phyloP scores from a whole-genome alignment of 2,797 vertebrate genomes.

The Schizopygopsis malacanthus region DNA sequence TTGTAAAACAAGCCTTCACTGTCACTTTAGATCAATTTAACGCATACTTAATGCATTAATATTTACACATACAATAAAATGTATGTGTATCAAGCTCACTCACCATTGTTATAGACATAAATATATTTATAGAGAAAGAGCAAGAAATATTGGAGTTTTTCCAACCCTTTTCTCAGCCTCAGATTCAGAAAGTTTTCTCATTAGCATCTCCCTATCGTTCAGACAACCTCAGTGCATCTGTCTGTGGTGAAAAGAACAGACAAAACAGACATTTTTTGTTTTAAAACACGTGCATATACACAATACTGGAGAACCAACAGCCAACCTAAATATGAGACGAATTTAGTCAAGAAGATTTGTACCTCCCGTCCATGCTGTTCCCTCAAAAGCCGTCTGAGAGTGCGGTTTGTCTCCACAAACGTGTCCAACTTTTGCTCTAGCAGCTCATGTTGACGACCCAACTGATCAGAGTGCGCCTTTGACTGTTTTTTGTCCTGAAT shows the following conservation, averaged over 20 bases:
- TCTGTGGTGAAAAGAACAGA: conserved; percentile 62
- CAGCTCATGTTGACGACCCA: conserved; percentile 84
- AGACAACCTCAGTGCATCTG: conserved; percentile 74
- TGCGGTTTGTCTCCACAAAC: conserved; percentile 87
- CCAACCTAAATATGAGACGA: not conserved
- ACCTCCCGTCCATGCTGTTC: conserved; percentile 84
- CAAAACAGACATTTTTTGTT: not conserved
- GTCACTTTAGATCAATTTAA: not conserved
- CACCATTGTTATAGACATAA: not conserved
- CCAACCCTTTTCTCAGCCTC: conserved; percentile 88
- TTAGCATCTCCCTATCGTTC: conserved; percentile 79
- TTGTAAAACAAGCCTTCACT: not conserved
- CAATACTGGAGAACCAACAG: not conserved
- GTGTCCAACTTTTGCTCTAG: conserved; percentile 88
- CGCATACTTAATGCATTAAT: not conserved
- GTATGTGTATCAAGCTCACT: not conserved
- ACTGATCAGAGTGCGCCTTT: conserved; percentile 76
- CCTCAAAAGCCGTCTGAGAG: conserved; percentile 85
- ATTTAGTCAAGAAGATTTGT: not conserved
- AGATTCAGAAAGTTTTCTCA: conserved; percentile 78
- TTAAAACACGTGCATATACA: not conserved
- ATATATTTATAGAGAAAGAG: not conserved
- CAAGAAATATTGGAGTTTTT: not conserved
- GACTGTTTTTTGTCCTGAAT: conserved; percentile 84
- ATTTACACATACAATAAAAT: too few relatives aligned